phyloP scores from a whole-genome alignment of 2,113 vertebrate species.

The Micronycteris hirsuta region DNA sequence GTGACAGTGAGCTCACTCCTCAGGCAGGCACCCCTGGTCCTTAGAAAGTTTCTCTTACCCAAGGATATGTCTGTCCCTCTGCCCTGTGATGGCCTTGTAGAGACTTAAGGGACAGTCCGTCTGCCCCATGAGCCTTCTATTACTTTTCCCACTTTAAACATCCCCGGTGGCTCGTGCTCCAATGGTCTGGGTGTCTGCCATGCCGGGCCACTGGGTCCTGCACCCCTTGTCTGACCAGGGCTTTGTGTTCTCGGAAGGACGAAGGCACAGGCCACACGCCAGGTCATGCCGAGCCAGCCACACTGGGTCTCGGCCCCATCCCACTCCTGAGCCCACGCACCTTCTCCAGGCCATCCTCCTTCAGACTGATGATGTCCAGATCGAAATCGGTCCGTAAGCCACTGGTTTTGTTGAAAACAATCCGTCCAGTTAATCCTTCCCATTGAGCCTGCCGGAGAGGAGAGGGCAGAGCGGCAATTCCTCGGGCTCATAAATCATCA shows the following conservation, averaged over 20 bases:
- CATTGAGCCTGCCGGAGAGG: slow-evolving; percentile 91
- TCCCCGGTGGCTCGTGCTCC: not conserved
- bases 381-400: slow-evolving; percentile 98
- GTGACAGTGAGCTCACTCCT: not conserved
- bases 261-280: not conserved
- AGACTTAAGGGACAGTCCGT: not conserved
- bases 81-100: not conserved
- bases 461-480: slow-evolving; percentile 73
- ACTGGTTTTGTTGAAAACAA: slow-evolving; percentile 96
- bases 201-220: not conserved
- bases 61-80: not conserved
- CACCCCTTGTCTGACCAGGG: not conserved
- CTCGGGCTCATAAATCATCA: slow-evolving; percentile 77
- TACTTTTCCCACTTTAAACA: not conserved
- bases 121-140: not conserved
- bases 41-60: not conserved
- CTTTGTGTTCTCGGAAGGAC: not conserved
- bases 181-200: not conserved
- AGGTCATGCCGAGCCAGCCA: accelerated
- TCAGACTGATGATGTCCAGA: slow-evolving; percentile 96
- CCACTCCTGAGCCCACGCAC: slow-evolving; percentile 74
- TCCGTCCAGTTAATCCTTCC: slow-evolving; percentile 96
- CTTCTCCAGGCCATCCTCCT: slow-evolving; percentile 98
- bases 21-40: not conserved
- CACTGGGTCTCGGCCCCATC: not conserved